Base-by-base conservation (phyloP, 2,113 vertebrate species). In the Brienomyrus brachyistius region DNA sequence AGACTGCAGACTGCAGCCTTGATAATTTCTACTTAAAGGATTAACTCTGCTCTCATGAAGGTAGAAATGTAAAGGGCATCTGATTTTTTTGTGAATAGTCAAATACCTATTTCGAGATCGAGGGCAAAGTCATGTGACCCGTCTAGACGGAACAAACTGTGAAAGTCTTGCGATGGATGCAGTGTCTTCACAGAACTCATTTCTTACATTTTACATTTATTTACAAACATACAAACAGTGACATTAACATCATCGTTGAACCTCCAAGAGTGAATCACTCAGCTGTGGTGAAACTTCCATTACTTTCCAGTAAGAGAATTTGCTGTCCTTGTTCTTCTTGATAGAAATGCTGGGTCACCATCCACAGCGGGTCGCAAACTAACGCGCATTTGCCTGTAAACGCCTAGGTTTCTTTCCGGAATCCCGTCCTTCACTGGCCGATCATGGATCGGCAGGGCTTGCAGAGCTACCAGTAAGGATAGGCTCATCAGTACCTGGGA, bases 11-110 rank as follows among this genome's bases (percentile, higher is more conserved):
- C 15, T 31, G 31, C 31, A 43, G 35, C 74, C 11, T 35, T 35
- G 31, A 80, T 40, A 1, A 80, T 80, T 40, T 77, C 70, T 43
- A 80, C 74, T 15, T 43, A 80, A 40, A 40, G 31, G 35, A 80
- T 84, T 47, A 84, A 13, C 82, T 23, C 15, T 23, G 45, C 21
- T 45, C 40, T 45, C 19, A n/a, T 43, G 40, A 47, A 47, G 43
- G 83, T 83, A 54, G 66, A 90, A 91, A 92, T 91, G 88, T 91
- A 51, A 54, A 93, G 92, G 92, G 93, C 94, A 93, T 93, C 86
- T 84, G 85, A 89, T 87, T 88, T 85, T 86, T 83, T 87, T 45
- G 19, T 48, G 19, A 84, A 84, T 47, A 47, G 82, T 84, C 45
- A 47, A 84, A 84, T n/a, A 47, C 82, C 21, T 23, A n/a, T 48